These are phyloP conservation scores for Hyles vespertilio DNA, from an alignment of 1,140 invertebrate species.

Conservation along the genomic window DNA sequence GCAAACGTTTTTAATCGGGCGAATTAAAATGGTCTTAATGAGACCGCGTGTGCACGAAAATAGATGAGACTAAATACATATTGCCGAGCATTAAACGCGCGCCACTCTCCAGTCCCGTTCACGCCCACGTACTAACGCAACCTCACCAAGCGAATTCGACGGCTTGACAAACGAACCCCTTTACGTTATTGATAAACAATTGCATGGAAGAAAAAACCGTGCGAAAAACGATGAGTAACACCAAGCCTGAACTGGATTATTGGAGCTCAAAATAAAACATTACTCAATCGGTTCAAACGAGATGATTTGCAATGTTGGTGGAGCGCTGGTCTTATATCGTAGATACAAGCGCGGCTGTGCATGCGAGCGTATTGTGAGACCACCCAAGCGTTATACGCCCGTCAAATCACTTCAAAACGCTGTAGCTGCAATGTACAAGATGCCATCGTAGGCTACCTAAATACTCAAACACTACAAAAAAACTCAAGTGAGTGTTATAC, in stretches of 20 bases:
- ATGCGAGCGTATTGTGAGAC: slow-evolving; percentile 1
- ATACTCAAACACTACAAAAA: no score
- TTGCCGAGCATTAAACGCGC: not conserved
- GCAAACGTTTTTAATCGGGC: no score
- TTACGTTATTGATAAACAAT: no score
- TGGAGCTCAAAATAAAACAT: slow-evolving; percentile 9
- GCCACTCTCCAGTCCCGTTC: slow-evolving; percentile 1
- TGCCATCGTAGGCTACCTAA: no score
- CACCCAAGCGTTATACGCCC: slow-evolving; percentile 1
- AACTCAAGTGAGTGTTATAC: no score
- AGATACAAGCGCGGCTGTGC: no score
- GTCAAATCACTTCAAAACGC: slow-evolving; percentile 8
- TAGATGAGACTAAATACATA: slow-evolving; percentile 4
- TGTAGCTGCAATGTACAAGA: slow-evolving; percentile 3
- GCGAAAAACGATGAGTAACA: slow-evolving; percentile 4
- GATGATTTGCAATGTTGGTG: slow-evolving; percentile 6
- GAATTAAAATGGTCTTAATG: not conserved
- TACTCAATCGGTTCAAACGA: slow-evolving; percentile 7
- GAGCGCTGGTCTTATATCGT: not conserved
- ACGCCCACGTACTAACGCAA: slow-evolving; percentile 2
- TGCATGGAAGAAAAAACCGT: slow-evolving; percentile 6
- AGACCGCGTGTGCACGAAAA: slow-evolving; percentile 1
- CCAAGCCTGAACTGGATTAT: slow-evolving; percentile 1
- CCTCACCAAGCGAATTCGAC: slow-evolving; percentile 1
- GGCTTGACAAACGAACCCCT: no score